Percentiles rank a stretch among this genome's conserved stretches.
phyloP scores from a whole-genome alignment of 64 coral and sea anemone genomes.

The Exaiptasia diaphana region DNA sequence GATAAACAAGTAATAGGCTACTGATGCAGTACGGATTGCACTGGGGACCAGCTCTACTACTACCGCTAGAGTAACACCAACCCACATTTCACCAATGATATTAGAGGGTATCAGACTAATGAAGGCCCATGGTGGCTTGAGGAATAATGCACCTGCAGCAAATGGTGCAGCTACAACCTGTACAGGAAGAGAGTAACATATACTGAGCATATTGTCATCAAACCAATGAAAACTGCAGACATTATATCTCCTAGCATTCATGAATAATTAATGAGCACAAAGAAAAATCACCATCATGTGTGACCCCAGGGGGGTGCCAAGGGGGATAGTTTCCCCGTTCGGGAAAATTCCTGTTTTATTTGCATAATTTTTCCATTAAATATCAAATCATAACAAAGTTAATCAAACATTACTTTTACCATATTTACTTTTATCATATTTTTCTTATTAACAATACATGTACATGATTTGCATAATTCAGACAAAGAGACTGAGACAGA shows the following conservation, averaged over 20 bases:
- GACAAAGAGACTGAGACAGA: no score
- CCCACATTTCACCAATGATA: conserved; percentile 98
- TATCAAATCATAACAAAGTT: no score
- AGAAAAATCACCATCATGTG: background rate
- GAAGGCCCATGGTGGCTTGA: conserved; percentile 77
- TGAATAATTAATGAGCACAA: no score
- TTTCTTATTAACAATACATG: no score
- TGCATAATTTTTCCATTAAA: no score
- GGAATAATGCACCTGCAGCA: conserved; percentile 86
- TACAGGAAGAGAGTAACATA: background rate
- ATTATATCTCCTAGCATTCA: no score
- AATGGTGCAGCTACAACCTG: conserved; percentile 85
- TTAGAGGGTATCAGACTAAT: conserved; percentile 88
- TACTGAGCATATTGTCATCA: background rate
- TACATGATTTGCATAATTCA: no score
- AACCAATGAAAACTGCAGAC: background rate
- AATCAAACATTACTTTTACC: no score
- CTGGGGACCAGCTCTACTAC: conserved; percentile 91
- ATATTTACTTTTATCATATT: no score
- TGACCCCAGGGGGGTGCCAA: background rate
- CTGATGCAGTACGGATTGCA: conserved; percentile 66
- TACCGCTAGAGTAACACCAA: conserved; percentile 87
- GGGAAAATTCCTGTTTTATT: no score
- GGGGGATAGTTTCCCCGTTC: no score
- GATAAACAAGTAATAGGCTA: conserved; percentile 91